Percentiles rank a stretch among this genome's conserved stretches.
These are phyloP conservation scores for Solenopsis invicta DNA, from an alignment of 1,140 invertebrate species.

Conservation along the genomic window DNA sequence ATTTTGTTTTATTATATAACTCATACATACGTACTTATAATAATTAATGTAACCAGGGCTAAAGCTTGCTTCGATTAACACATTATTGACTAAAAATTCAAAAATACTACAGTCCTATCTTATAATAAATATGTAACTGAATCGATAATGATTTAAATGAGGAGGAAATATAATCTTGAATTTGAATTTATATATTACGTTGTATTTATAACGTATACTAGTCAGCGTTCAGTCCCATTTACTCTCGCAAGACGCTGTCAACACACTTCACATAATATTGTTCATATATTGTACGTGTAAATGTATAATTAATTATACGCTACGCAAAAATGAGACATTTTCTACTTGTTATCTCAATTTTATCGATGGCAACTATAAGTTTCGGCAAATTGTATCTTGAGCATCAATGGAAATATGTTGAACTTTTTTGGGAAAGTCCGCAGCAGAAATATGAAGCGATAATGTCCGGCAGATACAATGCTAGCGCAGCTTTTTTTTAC, in stretches of 20 bases:
- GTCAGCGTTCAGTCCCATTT: neutral
- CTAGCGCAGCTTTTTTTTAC: neutral
- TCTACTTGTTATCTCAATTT: neutral
- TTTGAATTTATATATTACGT: neutral
- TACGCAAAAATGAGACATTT: neutral
- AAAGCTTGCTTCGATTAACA: too few relatives aligned
- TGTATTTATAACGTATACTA: too few relatives aligned
- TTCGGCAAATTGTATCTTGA: neutral
- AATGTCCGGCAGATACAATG: neutral
- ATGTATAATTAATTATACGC: neutral
- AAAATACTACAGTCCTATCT: neutral
- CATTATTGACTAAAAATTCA: too few relatives aligned
- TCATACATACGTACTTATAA: too few relatives aligned
- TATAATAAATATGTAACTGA: neutral
- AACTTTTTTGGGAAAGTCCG: constrained; percentile 6
- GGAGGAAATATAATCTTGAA: neutral
- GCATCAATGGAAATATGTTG: constrained; percentile 7
- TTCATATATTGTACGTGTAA: too few relatives aligned
- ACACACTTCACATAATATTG: neutral
- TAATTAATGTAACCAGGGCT: too few relatives aligned
- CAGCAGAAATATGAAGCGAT: neutral
- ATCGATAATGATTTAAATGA: neutral
- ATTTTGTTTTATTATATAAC: neutral
- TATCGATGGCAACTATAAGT: neutral
- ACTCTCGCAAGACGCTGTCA: neutral